Evolutionary conservation across 2,113 vertebrate species (phyloP).

Genomic region (Colossoma macropomum): DNA sequence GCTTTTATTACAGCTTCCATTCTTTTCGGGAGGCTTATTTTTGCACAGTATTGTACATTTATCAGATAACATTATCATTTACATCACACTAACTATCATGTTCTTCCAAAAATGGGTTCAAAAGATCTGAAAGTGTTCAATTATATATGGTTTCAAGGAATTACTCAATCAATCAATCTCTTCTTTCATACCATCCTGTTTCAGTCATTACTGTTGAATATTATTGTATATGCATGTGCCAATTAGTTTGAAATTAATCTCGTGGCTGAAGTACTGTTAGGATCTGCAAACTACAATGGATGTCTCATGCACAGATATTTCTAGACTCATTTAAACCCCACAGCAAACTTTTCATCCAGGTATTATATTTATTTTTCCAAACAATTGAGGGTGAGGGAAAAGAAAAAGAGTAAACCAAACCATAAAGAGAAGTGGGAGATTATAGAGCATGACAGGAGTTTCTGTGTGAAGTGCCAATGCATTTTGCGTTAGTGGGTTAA

Average conservation of each 20-base stretch:
- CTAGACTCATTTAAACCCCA: constrained; percentile 82
- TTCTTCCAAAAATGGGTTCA: too few relatives aligned
- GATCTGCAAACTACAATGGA: constrained; percentile 87
- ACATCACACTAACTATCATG: too few relatives aligned
- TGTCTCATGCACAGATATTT: constrained; percentile 99
- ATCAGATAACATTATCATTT: too few relatives aligned
- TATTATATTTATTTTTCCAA: constrained; percentile 63
- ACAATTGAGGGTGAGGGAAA: constrained; percentile 66
- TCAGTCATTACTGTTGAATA: neutral
- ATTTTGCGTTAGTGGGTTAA: constrained; percentile 99
- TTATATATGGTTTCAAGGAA: neutral
- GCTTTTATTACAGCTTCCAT: too few relatives aligned
- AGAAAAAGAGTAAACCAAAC: constrained; percentile 51
- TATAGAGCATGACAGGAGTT: constrained; percentile 85
- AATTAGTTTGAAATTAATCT: neutral
- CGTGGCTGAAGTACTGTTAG: constrained; percentile 78
- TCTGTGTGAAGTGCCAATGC: constrained; percentile 91
- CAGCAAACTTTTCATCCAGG: constrained; percentile 85
- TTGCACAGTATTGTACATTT: too few relatives aligned
- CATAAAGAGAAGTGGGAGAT: constrained; percentile 73
- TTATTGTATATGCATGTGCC: neutral
- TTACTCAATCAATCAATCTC: neutral
- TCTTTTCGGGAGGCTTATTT: too few relatives aligned
- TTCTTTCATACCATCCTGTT: neutral
- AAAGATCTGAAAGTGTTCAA: too few relatives aligned